Percentiles rank a stretch among this genome's conserved stretches.
phyloP scores from a whole-genome alignment of 1,140 invertebrate genomes.

The honey bee (Apis mellifera) region DNA sequence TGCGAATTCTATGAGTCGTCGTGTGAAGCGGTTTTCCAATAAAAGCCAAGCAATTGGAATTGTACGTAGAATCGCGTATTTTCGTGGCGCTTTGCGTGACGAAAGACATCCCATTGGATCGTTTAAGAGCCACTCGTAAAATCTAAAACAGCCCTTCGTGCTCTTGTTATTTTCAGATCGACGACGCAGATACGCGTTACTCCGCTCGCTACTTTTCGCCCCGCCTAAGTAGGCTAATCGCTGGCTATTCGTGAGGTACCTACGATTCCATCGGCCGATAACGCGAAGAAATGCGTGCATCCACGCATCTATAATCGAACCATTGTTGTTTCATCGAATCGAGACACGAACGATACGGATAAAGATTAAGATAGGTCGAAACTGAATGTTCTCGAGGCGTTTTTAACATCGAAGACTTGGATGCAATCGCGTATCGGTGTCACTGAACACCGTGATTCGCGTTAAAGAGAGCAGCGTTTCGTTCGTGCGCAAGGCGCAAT shows the following conservation, averaged over 20 bases:
- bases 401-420: not conserved
- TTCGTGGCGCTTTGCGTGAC: conserved; percentile 10
- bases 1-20: not conserved
- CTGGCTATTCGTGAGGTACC: conserved; percentile 31
- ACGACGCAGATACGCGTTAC: conserved; percentile 41
- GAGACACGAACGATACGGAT: no score
- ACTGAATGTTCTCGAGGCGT: not conserved
- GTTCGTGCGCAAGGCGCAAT: not conserved
- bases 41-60: not conserved
- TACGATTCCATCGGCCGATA: conserved; percentile 6
- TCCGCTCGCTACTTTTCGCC: conserved; percentile 26
- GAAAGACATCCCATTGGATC: conserved; percentile 4
- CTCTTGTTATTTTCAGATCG: conserved; percentile 43
- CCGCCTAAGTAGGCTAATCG: conserved; percentile 50
- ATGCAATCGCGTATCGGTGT: not conserved
- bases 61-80: not conserved
- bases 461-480: conserved; percentile 14
- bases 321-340: not conserved
- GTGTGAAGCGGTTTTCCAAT: not conserved
- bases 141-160: conserved; percentile 38
- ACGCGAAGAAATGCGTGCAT: not conserved
- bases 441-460: not conserved
- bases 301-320: not conserved
- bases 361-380: not conserved
- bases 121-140: conserved; percentile 42